Evolutionary conservation across 2,113 vertebrate species (phyloP).

Genomic region (Dasypus novemcinctus): DNA sequence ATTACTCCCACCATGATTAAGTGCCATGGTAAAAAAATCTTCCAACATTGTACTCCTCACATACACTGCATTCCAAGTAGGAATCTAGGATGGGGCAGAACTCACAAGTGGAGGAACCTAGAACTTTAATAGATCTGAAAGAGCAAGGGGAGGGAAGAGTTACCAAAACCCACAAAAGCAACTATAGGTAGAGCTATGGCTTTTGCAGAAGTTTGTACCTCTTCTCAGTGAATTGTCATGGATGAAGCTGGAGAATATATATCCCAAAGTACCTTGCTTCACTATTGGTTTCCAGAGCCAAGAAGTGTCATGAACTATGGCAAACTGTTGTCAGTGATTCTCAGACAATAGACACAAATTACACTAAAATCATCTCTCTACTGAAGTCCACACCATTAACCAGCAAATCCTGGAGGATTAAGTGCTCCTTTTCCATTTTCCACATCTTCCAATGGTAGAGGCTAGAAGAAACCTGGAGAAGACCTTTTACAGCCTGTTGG

Average conservation of each 20-base stretch:
- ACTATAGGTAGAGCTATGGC: rapidly evolving
- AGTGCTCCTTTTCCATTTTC: background rate
- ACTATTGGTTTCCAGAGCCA: background rate
- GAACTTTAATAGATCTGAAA: background rate
- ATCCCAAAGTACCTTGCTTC: too few species aligned
- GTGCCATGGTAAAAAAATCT: background rate
- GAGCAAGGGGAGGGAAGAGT: background rate
- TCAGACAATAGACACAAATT: background rate
- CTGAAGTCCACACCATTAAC: background rate
- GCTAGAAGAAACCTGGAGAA: background rate
- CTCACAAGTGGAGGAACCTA: background rate
- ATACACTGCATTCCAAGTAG: background rate
- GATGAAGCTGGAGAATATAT: background rate
- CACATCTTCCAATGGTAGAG: background rate
- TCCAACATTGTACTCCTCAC: rapidly evolving
- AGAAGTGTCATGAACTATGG: background rate
- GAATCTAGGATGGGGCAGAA: background rate
- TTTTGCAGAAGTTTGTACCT: rapidly evolving
- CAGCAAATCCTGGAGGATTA: background rate
- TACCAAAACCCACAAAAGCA: background rate
- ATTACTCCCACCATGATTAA: background rate
- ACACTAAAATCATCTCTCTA: background rate
- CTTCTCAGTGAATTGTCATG: too few species aligned
- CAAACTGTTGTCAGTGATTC: background rate
- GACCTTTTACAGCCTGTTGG: background rate